Evolutionary conservation across 2,797 vertebrate species (phyloP), one percentile per base, ranked within the genome.

Genomic region (Myioborus melanocephalus): DNA sequence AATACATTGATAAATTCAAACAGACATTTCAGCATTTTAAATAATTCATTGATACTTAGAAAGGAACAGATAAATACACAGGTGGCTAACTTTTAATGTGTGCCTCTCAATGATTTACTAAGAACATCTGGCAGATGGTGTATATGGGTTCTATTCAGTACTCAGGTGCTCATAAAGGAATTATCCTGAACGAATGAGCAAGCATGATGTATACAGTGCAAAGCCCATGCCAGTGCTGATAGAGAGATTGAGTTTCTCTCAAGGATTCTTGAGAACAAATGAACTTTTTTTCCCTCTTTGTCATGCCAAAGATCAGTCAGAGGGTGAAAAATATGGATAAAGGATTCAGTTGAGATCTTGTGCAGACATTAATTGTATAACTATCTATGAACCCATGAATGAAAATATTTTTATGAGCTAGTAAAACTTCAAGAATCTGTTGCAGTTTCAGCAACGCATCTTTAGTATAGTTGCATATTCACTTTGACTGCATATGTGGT

Each of bases 81-180:
- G 68, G 96, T 96, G 96, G 83, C 80, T 95, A 68, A 60, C 28
- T 82, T 95, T 96, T 94, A 91, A 91, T 96, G 92, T 6, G 9
- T 95, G 41, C n/a, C 37, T 91, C 86, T 73, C 91, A 89, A 24
- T 96, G 97, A 97, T 97, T 98, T 97, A 97, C 89, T 94, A 69
- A 70, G 81, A 93, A 94, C 97, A 96, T 96, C 96, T 97, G 95
- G 93, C 90, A 27, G 59, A 75, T 81, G 19, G 12, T 91, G 94
- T 88, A 63, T 87, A 76, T 2, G 13, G 88, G 46, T 70, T 91
- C 80, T 85, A 30, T 87, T 96, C 71, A 82, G 78, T 77, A 37
- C 41, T 77, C 61, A 71, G 43, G 41, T 3, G 4, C 75, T 89
- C 75, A 47, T 84, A 82, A 86, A 95, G 80, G 20, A 22, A 21